Base-by-base conservation (phyloP, 2,888 invertebrate species). In the Alviniconcha strummeri region DNA sequence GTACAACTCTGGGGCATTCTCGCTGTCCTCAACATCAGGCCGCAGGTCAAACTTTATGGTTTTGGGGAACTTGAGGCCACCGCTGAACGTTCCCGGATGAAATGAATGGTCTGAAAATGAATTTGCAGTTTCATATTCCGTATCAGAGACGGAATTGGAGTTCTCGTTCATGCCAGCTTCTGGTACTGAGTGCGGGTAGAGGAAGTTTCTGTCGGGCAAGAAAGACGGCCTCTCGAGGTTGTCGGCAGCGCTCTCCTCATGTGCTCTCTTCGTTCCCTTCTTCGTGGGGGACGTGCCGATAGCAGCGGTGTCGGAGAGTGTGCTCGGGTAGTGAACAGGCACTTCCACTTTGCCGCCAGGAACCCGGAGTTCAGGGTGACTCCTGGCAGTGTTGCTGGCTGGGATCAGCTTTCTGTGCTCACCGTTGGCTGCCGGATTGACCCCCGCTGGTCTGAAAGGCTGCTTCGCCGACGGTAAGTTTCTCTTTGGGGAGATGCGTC, bases 61-160 rank as follows among this genome's bases (percentile, higher is more conserved):
- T 56, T 77, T 77, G 56, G 77, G 77, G n/a, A 77, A 19, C 15
- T 55, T 77, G 77, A 77, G 77, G 17, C 77, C 77, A 55, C 77
- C 56, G 19, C 77, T 77, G 77, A 77, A 77, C 77, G 55, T 77
- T 17, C 56, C 54, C 1, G 60, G 60, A 60, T 60, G 60, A 13
- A 60, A 60, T 8, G 13, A 52, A 54, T 8, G 17, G 6, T 54
- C 54, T 36, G 54, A 13, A 54, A 11, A 54, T 75, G 75, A 54
- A n/a, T n/a, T n/a, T n/a, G n/a, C n/a, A 17, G 13, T 9, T 5
- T 17, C 8, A 8, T 13, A 57, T n/a, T 55, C 56, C 55, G n/a
- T 17, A n/a, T 19, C 55, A n/a, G 7, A 55, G 19, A 77, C 55
- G n/a, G 77, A 77, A 56, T 77, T 77, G 57, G 56, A 55, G 77